phyloP scores from a whole-genome alignment of 2,888 invertebrate species.

The Mythimna impura region DNA sequence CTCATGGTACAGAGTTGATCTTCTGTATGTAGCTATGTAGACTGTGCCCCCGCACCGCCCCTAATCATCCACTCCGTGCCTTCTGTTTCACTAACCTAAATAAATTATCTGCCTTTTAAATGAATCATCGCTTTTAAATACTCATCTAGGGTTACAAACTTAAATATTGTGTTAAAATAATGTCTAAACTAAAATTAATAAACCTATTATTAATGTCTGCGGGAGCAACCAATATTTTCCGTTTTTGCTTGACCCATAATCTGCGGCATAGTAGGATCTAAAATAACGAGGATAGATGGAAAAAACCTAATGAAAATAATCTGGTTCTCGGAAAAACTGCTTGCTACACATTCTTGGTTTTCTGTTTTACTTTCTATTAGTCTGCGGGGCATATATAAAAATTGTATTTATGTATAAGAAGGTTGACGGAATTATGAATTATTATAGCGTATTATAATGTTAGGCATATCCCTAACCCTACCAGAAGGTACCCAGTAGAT shows the following conservation, averaged over 20 bases:
- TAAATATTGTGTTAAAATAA: constrained; percentile 42
- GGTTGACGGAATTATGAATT: constrained; percentile 29
- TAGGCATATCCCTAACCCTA: constrained; percentile 43
- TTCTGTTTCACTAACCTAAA: constrained; percentile 71
- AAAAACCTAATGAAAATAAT: neutral
- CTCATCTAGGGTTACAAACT: constrained; percentile 53
- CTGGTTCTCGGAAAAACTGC: neutral
- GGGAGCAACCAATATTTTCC: neutral
- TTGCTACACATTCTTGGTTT: neutral
- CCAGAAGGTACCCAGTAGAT: constrained; percentile 38
- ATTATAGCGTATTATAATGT: constrained; percentile 31
- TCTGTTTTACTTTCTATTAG: neutral
- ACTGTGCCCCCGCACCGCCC: constrained; percentile 41
- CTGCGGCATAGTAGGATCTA: neutral
- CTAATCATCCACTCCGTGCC: constrained; percentile 61
- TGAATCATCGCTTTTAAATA: constrained; percentile 70
- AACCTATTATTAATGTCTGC: neutral
- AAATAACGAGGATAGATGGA: constrained; percentile 7
- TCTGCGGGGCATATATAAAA: neutral
- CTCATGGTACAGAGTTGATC: neutral
- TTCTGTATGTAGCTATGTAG: constrained; percentile 9
- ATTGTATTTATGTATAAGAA: constrained; percentile 19
- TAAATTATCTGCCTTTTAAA: constrained; percentile 72
- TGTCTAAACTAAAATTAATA: constrained; percentile 15
- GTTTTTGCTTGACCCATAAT: neutral